Evolutionary conservation across 2,113 vertebrate species (phyloP).

Genomic region (Labeo rohita): DNA sequence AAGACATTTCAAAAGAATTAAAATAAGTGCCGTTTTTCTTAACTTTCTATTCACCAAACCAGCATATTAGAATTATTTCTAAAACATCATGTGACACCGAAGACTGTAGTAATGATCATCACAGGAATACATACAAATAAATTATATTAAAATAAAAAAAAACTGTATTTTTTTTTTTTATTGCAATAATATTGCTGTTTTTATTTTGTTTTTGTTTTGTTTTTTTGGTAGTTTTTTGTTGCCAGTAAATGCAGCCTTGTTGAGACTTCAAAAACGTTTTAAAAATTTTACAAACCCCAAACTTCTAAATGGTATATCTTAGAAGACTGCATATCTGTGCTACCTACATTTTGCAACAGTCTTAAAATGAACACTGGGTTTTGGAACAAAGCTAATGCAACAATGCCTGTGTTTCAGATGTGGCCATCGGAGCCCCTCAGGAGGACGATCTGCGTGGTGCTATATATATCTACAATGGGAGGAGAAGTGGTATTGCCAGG

Average conservation of each 20-base stretch:
- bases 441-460: conserved; percentile 81
- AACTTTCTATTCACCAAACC: not conserved
- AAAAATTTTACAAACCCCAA: not conserved
- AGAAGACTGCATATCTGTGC: not conserved
- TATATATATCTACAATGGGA: conserved; percentile 89
- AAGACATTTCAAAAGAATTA: not conserved
- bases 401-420: conserved; percentile 73
- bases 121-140: not conserved
- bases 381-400: not conserved
- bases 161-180: too few relatives aligned
- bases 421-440: conserved; percentile 87
- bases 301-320: not conserved
- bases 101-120: not conserved
- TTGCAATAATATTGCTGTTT: not conserved
- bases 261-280: not conserved
- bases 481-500: conserved; percentile 76
- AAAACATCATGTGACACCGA: too few relatives aligned
- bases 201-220: not conserved
- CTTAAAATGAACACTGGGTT: not conserved
- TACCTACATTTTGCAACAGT: too few relatives aligned
- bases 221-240: too few relatives aligned
- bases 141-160: not conserved
- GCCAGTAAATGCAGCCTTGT: not conserved
- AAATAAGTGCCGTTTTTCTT: not conserved
- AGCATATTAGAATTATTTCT: not conserved